Evolutionary conservation across 2,797 vertebrate species (phyloP), one percentile per base, ranked within the genome.

Genomic region (Australoheros facetus): DNA sequence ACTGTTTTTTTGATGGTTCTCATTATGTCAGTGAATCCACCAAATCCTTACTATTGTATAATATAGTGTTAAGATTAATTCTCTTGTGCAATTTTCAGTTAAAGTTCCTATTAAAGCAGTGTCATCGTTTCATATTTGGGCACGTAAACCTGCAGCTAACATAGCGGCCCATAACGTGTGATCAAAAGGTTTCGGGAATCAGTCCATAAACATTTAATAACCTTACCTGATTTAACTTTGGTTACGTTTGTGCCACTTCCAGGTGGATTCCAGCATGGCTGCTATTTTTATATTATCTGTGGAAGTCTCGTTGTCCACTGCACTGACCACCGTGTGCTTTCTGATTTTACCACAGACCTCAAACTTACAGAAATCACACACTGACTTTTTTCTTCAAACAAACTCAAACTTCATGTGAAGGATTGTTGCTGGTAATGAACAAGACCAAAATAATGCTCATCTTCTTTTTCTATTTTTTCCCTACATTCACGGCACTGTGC

Each of bases 41-140:
- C 42, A 23, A 0, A 19, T 0, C 1, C 42, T 30, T 13, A 51
- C 0, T n/a, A 30, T 19, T 0, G 1, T 1, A 7, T 9, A 51
- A 48, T 26, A 19, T 0, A 10, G 5, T 19, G 21, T 16, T 7
- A 0, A 66, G 1, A 48, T 11, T 28, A 30, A 66, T 1, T 48
- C 39, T 30, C 62, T 45, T 6, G 9, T 17, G 39, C 39, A 45
- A 66, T 45, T 28, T 66, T 13, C 16, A 9, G 17, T 16, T 1
- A 28, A 48, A 48, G 30, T 5, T 60, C 5, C 1, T 17, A 48
- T 12, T 0, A 0, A 17, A 48, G 19, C 19, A 48, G 0, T 28
- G 62, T 42, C 17, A 17, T 48, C 12, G 11, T 64, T 45, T 64
- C 17, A 45, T 11, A 0, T 64, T 45, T 30, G 45, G 23, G 48